Evolutionary conservation across 2,888 invertebrate genomes (phyloP), one percentile per base, ranked within the genome.

Genomic region (Sinotaia quadrata): DNA sequence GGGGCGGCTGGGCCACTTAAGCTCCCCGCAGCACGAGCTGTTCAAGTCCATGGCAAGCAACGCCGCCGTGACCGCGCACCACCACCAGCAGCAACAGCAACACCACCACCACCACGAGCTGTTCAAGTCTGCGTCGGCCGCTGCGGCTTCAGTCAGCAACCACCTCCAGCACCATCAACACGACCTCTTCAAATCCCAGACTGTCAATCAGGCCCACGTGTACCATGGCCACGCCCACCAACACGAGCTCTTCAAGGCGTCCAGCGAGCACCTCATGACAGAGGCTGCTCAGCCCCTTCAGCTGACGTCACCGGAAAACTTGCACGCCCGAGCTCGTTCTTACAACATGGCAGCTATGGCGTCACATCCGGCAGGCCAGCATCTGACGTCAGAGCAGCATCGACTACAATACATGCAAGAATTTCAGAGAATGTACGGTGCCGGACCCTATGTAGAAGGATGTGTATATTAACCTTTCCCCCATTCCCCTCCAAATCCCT

Each of bases 331-430:
- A 21, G 54, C 63, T 15, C 31, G 65, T 7, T 56, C 56, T 33
- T 63, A 63, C 63, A 63, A 51, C 52, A 67, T 62, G 67, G 54
- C 67, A 51, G 66, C 58, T 59, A 68, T 73, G 71, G 36, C 71
- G 54, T 54, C 71, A 36, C 73, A 73, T 34, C 69, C 63, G 41
- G 36, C 63, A 7, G 31, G 33, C 18, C 52, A 67, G 12, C 24
- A 27, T n/a, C 67, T 73, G 69, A 69, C 73, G 10, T 29, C 75
- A 12, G 76, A 79, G 24, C 81, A 80, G 56, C 81, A 81, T 52
- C 70, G 82, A 21, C 76, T 79, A 37, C 83, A 82, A 58, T 82
- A 82, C 67, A 79, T 84, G 78, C 84, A 84, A 63, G 82, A 82
- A 73, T 79, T 82, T 69, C 82, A 81, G 70, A 74, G 81, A 44